Base-by-base conservation (phyloP, 2,888 invertebrate genomes). In the Synanthedon tipuliformis region DNA sequence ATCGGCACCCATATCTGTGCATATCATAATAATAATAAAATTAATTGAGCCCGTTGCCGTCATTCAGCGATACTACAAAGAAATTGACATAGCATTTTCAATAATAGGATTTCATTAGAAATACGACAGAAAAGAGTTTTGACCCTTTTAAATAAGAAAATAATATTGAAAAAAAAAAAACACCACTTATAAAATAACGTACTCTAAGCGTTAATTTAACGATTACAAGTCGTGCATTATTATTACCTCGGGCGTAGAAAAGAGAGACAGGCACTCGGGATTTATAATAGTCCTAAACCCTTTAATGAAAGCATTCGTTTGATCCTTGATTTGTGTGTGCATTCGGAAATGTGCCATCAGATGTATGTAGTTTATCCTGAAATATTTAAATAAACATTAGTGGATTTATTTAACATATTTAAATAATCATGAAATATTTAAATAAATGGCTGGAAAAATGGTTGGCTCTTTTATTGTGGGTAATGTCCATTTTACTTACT, bases 271-370 rank as follows among this genome's bases (percentile, higher is more conserved):
- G 98, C 98, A 98, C 62, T 98, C 98, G 0, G 94, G 93, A 77
- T 96, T 97, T 54, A 99, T 95, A 54, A 99, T 95, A 4, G 97
- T 95, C 59, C 97, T 91, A 75, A 99, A 99, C 3, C 99, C 99
- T 67, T 94, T 93, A 59, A 98, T 97, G 73, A 99, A 99, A 7
- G 98, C 97, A 50, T 94, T 92, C 0, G 98, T 97, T 83, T 99
- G 99, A 62, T 98, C 97, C 69, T 95, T 95, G 60, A 99, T 99
- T 88, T 99, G 99, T 8, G 95, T 93, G 76, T 98, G 96, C 96
- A 99, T 98, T 59, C 98, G 93, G 78, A 98, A 99, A 81, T 98
- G 97, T 0, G 99, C 99, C 96, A 98, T 97, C 71, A 96, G 89
- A 79, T 99, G 99, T 53, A 99, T 97, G 78, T 99, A 99, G 72